A percentile compares a stretch with the other conserved stretches of the same genome.
Conservation (phyloP, 2,797 vertebrate genomes). For the Arremon aurantiirostris region DNA sequence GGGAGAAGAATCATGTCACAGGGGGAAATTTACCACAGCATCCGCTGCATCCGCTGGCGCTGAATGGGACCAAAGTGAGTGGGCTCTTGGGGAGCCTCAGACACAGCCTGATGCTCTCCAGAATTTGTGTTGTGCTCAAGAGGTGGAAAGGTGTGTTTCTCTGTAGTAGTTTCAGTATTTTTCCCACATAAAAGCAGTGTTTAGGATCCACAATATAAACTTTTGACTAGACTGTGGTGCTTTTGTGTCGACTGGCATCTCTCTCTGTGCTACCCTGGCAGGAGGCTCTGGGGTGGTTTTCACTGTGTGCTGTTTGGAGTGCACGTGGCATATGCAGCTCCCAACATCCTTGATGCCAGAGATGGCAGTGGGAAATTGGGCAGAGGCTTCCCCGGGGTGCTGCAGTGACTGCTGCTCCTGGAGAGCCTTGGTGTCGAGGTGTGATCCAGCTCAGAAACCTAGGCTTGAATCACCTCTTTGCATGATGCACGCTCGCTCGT, state of each 20-base stretch:
- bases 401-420: background rate
- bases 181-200: rapidly evolving
- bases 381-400: rapidly evolving
- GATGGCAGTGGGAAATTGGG: rapidly evolving
- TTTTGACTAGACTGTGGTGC: background rate
- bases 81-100: rapidly evolving
- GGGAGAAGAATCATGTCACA: rapidly evolving
- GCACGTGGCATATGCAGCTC: rapidly evolving
- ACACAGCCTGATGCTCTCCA: background rate
- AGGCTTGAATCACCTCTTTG: constrained; percentile 17
- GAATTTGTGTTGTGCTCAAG: background rate
- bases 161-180: background rate
- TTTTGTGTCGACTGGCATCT: background rate
- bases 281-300: background rate
- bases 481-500: background rate
- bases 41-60: rapidly evolving
- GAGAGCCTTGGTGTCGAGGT: background rate
- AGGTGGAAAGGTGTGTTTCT: background rate
- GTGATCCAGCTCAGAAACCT: background rate
- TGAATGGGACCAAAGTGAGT: rapidly evolving
- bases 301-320: rapidly evolving
- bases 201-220: background rate
- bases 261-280: rapidly evolving
- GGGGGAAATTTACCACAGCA: background rate
- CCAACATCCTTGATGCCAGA: rapidly evolving